Base-by-base conservation (phyloP, 2,113 vertebrate species). In the Trematocara marginatum region DNA sequence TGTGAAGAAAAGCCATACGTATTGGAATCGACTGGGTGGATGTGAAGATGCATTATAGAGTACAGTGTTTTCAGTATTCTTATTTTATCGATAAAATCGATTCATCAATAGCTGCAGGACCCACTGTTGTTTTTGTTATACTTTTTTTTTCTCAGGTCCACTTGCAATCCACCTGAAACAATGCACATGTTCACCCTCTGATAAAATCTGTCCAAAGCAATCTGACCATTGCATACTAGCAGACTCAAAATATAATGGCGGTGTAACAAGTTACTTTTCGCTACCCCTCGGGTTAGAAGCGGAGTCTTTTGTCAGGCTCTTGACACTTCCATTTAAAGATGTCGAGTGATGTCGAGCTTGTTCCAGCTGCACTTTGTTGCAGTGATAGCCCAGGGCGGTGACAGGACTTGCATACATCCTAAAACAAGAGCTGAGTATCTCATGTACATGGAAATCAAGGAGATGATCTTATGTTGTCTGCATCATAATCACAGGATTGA, bases 281-380 rank as follows among this genome's bases (percentile, higher is more conserved):
- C 10, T 66, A 8, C 66, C 51, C 45, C 12, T 29, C 4, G 31
- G 66, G 20, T 59, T 76, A 18, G 49, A 52, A 52, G 15, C 10
- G 40, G 15, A 20, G 52, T 38, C 23, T 76, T 29, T 66, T 23
- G 4, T 9, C 26, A 69, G 45, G 49, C 64, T 47, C 81, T 83
- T 52, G 20, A 78, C 71, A 54, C 35, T 51, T 81, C n/a, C 23
- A 78, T 56, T 80, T 80, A 26, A 82, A 78, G 80, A 82, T 64
- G 56, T 57, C 26, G 40, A 84, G 69, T 59, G 57, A 76, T 61
- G 81, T 85, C 9, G 29, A 79, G 11, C 82, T 76, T 76, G 49
- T 82, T 92, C 78, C 40, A 85, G 78, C 57, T 86, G 64, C 6
- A 54, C 66, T 76, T 81, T 78, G 53, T 85, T 29, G 87, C 53